Evolutionary conservation across 2,113 vertebrate genomes (phyloP), one percentile per base, ranked within the genome.

Genomic region (Podarcis cretensis): DNA sequence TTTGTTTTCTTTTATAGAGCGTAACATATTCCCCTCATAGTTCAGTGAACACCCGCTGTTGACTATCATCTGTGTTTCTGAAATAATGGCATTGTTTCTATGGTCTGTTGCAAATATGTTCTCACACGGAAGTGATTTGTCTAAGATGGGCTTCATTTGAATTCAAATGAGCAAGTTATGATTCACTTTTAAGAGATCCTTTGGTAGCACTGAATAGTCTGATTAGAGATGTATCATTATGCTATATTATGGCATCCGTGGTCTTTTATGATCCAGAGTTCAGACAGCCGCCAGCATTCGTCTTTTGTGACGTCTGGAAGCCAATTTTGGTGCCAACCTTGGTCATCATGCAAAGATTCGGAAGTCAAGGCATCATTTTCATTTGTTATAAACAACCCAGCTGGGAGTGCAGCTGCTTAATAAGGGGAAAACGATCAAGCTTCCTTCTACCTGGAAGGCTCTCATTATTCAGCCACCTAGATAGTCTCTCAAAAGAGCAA

Each of bases 341-440:
- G 90, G 88, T 40, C 78, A 81, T 94, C 95, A 96, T 94, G 94
- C 89, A 3, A 30, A 95, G 94, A 95, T 95, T 94, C 93, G 92
- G 93, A 95, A 96, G 94, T 89, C 88, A 95, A 96, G 91, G 91
- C 96, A 91, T 94, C 93, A 94, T 96, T 96, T 96, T 96, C 91
- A 85, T 96, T 96, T 95, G 88, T 91, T 94, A 96, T 89, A 96
- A 96, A 96, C 94, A 97, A 23, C 87, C 95, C 96, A 97, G 95
- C 95, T 97, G 97, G 93, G 93, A 96, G 66, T 94, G 95, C 97
- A 97, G 96, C 96, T 97, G 96, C 94, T 96, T 92, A 93, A 91
- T 87, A 89, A 87, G 90, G 93, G 93, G 84, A 89, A 92, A 94
- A 88, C 96, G 84, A 83, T 94, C 91, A 66, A 86, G 87, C 92